Evolutionary conservation across 1,140 invertebrate species (phyloP), one percentile per base, ranked within the genome.

Genomic region (Lepidurus apus): DNA sequence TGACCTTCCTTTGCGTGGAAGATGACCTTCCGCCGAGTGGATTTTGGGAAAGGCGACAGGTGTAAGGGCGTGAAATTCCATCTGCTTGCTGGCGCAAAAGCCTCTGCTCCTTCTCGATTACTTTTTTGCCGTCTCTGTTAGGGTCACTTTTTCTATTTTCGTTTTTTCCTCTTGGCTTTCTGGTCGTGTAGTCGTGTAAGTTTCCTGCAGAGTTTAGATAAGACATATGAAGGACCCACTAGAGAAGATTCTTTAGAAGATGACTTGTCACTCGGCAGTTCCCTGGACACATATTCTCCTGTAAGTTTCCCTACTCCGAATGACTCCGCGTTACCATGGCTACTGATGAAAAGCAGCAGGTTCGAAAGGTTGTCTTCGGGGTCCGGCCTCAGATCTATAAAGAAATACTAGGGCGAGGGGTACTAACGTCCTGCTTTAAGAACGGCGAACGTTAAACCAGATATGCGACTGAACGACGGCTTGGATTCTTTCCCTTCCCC

Each of bases 41-140:
- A 65, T 65, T 21, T 65, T 65, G 21, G 53, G 9, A 65, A 17
- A 65, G 13, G 53, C 53, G 53, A 65, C 53, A 65, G 53, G 53
- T 65, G 53, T 65, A 21, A 65, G 21, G 53, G 53, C 53, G 53
- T 65, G 53, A 65, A 65, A 65, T 65, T 65, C 8, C 53, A 65
- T 13, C 53, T 9, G 17, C 9, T 13, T 65, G 53, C 53, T 65
- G 53, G 13, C 17, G 7, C 53, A 34, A 34, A 34, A 34, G 34
- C 34, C 34, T 34, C 3, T 34, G 34, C 34, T 4, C 34, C 34
- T 34, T 34, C 34, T 34, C 21, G 53, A 7, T 13, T 13, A 21
- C 8, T 13, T 65, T 47, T 47, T 65, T 7, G 53, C 17, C 53
- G 9, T 65, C 10, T 65, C 17, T 65, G 53, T n/a, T 13, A 65